A percentile compares a stretch with the other conserved stretches of the same genome.
These are phyloP conservation scores for Sericinus montela DNA, from an alignment of 2,888 invertebrate species.

Conservation along the genomic window DNA sequence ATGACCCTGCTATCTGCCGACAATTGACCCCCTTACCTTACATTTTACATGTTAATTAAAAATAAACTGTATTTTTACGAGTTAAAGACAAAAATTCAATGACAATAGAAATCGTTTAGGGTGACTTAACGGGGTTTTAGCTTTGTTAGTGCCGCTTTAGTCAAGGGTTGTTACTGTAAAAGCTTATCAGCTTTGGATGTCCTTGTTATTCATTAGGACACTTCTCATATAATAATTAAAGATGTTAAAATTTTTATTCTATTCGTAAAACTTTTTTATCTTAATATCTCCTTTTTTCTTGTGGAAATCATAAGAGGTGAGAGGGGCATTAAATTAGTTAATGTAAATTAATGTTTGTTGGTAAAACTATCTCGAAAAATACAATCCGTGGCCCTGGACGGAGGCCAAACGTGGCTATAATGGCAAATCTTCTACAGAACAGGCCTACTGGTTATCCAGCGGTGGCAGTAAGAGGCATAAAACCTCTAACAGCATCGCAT, in stretches of 20 bases:
- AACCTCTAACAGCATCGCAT: too few relatives aligned
- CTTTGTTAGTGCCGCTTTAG: conserved; percentile 50
- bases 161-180: conserved; percentile 53
- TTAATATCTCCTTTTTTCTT: too few relatives aligned
- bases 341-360: too few relatives aligned
- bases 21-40: conserved; percentile 60
- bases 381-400: too few relatives aligned
- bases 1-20: conserved; percentile 57
- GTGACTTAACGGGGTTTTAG: conserved; percentile 53
- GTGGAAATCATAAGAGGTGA: too few relatives aligned
- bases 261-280: neutral
- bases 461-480: too few relatives aligned
- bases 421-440: too few relatives aligned
- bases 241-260: neutral
- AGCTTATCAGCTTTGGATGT: conserved; percentile 44
- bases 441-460: too few relatives aligned
- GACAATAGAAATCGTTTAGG: conserved; percentile 29
- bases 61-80: conserved; percentile 39
- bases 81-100: conserved; percentile 36
- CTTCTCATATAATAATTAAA: conserved; percentile 3
- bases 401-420: too few relatives aligned
- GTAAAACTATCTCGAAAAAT: too few relatives aligned
- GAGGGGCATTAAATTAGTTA: too few relatives aligned
- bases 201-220: conserved; percentile 28
- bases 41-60: conserved; percentile 39